Evolutionary conservation across 2,888 invertebrate species (phyloP), one percentile per base, ranked within the genome.

Genomic region (Anodontia alba): DNA sequence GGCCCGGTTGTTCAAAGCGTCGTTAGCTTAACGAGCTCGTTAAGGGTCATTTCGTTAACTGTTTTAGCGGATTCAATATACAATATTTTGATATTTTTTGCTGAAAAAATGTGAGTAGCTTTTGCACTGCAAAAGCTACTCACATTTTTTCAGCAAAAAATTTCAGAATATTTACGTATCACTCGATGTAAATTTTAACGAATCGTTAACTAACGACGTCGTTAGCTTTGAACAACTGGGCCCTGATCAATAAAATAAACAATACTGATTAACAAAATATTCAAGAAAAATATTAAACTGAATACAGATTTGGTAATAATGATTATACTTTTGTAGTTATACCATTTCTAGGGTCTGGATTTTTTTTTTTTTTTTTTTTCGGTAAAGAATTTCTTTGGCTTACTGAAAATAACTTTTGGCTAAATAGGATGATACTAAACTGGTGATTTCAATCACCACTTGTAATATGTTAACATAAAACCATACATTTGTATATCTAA

Each of bases 291-390:
- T n/a, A 29, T 57, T 26, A 20, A 62, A 62, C 62, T 33, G 62
- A 62, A 62, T 62, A 62, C 62, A 62, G 26, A 33, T 62, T 62
- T 62, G 62, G 62, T 62, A 62, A 33, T 62, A 15, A 33, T 8
- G 33, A 62, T 62, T 31, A 62, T 54, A 33, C 33, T 62, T 3
- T 31, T 62, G 54, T 33, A 62, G 1, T 8, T 62, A 31, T 33
- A 62, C 54, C 29, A 17, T 10, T 33, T 17, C 5, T 29, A 54
- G 29, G 26, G 10, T 38, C 23, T 29, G 33, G 62, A 62, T 62
- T 62, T 62, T 23, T 31, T 17, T 23, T 57, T 57, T n/a, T n/a
- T n/a, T n/a, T 26, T 29, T 57, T 57, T 7, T 10, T 3, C 1
- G 29, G 7, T 57, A 5, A 57, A 62, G 33, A 8, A 62, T 33